Evolutionary conservation across 2,113 vertebrate species (phyloP).

Genomic region (Crotophaga sulcirostris): DNA sequence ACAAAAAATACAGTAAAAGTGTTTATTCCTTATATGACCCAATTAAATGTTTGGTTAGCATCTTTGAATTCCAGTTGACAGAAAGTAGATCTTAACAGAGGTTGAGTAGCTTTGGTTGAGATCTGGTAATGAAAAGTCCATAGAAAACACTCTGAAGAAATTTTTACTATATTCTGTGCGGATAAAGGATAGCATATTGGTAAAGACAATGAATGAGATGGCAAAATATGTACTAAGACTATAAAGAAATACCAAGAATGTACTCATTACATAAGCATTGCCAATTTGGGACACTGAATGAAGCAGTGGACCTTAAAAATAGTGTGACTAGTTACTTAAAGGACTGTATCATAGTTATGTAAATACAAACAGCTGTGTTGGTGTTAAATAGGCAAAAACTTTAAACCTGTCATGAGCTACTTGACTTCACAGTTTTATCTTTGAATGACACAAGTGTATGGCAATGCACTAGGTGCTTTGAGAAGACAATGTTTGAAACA

Average conservation of each 20-base stretch:
- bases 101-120: background rate
- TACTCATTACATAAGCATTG: background rate
- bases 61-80: background rate
- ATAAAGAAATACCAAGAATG: background rate
- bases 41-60: background rate
- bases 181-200: background rate
- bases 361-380: background rate
- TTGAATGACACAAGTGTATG: fast-evolving
- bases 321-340: background rate
- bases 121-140: background rate
- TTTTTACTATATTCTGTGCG: background rate
- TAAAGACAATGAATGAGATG: background rate
- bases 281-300: background rate
- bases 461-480: background rate
- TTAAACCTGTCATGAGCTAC: background rate
- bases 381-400: background rate
- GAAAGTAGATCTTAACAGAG: background rate
- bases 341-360: background rate
- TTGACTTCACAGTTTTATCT: background rate
- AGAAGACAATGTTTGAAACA: background rate
- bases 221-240: background rate
- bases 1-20: background rate
- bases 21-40: background rate
- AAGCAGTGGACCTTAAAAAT: background rate
- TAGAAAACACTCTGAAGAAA: background rate